Percentiles rank a stretch among this genome's conserved stretches.
These are phyloP conservation scores for Notiomystis cincta DNA, from an alignment of 2,113 vertebrate species.

Conservation along the genomic window DNA sequence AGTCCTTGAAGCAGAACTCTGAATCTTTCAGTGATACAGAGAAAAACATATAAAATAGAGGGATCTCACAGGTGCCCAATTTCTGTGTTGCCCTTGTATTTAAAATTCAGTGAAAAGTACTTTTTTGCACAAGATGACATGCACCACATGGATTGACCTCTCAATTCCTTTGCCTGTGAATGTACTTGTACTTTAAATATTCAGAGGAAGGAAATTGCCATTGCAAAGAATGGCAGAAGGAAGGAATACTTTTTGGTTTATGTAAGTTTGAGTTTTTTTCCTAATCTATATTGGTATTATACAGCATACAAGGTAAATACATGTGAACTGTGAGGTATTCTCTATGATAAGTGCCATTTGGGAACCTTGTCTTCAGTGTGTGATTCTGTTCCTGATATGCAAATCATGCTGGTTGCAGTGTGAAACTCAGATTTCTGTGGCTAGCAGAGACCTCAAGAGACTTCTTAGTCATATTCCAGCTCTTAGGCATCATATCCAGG, in stretches of 20 bases:
- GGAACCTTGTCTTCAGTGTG: background rate
- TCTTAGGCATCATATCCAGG: background rate
- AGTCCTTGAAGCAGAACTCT: background rate
- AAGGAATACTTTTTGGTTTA: background rate
- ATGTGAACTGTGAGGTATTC: background rate
- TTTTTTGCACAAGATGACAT: background rate
- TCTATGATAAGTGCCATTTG: background rate
- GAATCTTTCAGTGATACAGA: background rate
- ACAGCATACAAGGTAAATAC: background rate
- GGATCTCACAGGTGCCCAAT: background rate
- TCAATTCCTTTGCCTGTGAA: background rate
- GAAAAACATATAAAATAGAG: background rate
- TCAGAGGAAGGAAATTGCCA: background rate
- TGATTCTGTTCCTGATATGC: background rate
- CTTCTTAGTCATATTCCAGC: background rate
- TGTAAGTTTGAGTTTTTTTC: accelerated
- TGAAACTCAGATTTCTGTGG: background rate
- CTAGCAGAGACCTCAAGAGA: background rate
- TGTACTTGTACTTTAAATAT: background rate
- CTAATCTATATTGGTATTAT: background rate
- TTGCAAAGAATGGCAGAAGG: background rate
- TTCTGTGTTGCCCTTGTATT: background rate
- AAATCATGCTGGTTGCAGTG: background rate
- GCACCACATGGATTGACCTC: background rate
- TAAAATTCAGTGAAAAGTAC: background rate